Conservation (phyloP, 2,113 vertebrate species). For the Trinectes maculatus region DNA sequence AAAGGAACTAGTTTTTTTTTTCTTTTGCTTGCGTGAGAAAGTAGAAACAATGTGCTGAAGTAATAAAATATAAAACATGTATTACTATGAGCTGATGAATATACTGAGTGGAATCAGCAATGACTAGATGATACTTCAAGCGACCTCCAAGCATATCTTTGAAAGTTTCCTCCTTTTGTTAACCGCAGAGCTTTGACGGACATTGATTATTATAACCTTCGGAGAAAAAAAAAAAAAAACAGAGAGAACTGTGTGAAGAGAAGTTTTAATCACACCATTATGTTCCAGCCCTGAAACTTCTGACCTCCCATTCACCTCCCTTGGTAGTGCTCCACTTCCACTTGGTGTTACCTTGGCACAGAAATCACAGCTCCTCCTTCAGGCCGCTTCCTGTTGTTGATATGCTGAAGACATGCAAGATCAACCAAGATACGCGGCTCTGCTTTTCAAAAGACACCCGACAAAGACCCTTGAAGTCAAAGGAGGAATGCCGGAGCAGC, state of each 20-base stretch:
- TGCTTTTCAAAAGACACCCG: constrained; percentile 41
- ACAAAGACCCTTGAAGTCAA: constrained; percentile 32
- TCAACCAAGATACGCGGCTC: constrained; percentile 43
- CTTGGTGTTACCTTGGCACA: constrained; percentile 28
- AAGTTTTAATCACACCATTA: constrained; percentile 17
- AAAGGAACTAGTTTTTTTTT: constrained; percentile 18
- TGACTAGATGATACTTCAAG: neutral
- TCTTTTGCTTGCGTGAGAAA: constrained; percentile 16
- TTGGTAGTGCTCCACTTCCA: constrained; percentile 17
- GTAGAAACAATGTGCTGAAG: constrained; percentile 25
- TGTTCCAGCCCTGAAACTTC: constrained; percentile 13
- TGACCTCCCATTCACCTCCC: constrained; percentile 54
- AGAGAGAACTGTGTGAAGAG: neutral
- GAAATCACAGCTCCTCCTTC: constrained; percentile 26
- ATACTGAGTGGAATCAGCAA: constrained; percentile 6
- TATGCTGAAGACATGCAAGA: constrained; percentile 54
- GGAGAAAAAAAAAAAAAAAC: too few relatives aligned
- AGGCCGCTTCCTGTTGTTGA: constrained; percentile 59
- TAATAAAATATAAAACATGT: constrained; percentile 23
- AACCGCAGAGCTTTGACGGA: neutral
- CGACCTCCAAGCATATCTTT: neutral
- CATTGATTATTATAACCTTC: neutral
- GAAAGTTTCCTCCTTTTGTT: neutral
- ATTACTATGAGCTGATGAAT: constrained; percentile 1
- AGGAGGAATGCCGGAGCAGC: constrained; percentile 1